A percentile compares a stretch with the other conserved stretches of the same genome.
Evolutionary conservation across 2,888 invertebrate species (phyloP).

Genomic region (Netelia melanura): DNA sequence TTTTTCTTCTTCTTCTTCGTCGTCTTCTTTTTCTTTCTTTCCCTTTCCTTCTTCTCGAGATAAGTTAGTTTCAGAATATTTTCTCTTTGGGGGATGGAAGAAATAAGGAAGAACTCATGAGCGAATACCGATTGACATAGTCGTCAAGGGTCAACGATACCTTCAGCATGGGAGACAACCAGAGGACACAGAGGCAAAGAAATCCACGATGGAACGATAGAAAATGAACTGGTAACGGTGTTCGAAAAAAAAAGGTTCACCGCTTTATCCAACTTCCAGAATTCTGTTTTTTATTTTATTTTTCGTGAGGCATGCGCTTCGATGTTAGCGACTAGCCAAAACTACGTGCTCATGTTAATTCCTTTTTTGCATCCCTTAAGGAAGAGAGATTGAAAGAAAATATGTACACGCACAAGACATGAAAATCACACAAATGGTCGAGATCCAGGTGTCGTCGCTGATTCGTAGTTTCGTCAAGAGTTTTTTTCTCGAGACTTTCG

Average conservation of each 20-base stretch:
- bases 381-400: slow-evolving; percentile 32
- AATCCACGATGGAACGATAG: slow-evolving; percentile 10
- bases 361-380: slow-evolving; percentile 64
- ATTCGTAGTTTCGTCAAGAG: slow-evolving; percentile 66
- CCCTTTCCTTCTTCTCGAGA: neutral
- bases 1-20: neutral
- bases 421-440: slow-evolving; percentile 44
- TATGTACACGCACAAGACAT: slow-evolving; percentile 8
- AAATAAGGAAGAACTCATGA: neutral
- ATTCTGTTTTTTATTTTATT: slow-evolving; percentile 32
- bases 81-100: neutral
- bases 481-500: slow-evolving; percentile 58
- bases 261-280: slow-evolving; percentile 39
- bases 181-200: neutral
- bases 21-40: neutral
- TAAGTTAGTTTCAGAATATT: slow-evolving; percentile 40
- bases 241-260: slow-evolving; percentile 28
- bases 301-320: slow-evolving; percentile 79
- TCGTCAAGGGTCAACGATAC: neutral
- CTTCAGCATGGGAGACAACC: no score
- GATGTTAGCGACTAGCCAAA: slow-evolving; percentile 75
- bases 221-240: slow-evolving; percentile 42
- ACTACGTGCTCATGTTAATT: slow-evolving; percentile 67
- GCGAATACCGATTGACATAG: neutral
- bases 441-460: slow-evolving; percentile 43